Conservation (phyloP, 2,113 vertebrate genomes). For the Saguinus imperator region DNA sequence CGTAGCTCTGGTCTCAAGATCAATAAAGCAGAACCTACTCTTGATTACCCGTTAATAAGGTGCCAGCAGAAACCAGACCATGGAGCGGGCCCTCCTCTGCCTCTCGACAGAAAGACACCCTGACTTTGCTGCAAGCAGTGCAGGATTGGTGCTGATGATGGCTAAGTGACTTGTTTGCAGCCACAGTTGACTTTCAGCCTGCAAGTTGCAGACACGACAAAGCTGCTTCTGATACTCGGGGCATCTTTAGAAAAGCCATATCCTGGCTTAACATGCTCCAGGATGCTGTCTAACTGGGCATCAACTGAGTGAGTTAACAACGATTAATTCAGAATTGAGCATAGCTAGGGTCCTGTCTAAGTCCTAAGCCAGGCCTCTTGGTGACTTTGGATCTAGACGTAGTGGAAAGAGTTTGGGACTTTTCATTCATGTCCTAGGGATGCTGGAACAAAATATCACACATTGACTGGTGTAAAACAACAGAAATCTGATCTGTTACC, state of each 20-base stretch:
- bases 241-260: neutral
- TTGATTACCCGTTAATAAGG: constrained; percentile 69
- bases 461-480: neutral
- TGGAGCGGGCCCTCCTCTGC: fast-evolving
- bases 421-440: neutral
- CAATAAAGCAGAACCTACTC: constrained; percentile 73
- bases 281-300: neutral
- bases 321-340: neutral
- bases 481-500: neutral
- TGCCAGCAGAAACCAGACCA: constrained; percentile 24
- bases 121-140: neutral
- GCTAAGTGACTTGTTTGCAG: neutral
- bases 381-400: neutral
- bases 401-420: neutral
- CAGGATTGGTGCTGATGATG: no score
- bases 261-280: neutral
- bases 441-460: neutral
- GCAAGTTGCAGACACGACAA: neutral
- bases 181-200: neutral
- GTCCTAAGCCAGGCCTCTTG: neutral
- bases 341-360: neutral
- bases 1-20: constrained; percentile 67
- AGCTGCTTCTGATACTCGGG: neutral
- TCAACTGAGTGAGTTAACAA: neutral
- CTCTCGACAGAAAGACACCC: neutral